Base-by-base conservation (phyloP, 2,113 vertebrate genomes). In the Dasyprocta punctata region DNA sequence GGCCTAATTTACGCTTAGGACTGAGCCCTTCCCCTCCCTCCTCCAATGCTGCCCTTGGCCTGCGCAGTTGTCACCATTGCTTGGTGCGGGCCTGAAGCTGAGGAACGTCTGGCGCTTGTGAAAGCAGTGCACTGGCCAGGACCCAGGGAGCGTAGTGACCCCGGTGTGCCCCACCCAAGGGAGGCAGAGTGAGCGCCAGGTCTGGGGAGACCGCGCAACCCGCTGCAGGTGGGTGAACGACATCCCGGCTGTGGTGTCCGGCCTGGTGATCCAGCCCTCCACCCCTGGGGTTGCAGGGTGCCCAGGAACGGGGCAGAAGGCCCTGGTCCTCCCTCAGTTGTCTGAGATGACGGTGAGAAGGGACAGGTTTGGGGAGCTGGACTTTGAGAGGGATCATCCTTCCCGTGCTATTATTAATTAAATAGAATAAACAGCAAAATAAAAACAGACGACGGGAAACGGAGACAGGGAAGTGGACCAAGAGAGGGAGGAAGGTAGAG, bases 271-370 rank as follows among this genome's bases (percentile, higher is more conserved):
- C n/a, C n/a, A n/a, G n/a, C n/a, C n/a, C 24, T 6, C 24, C 1
- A 3, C 9, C 14, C 41, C 44, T 16, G 7, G 26, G 44, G 44
- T 7, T 3, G 6, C 44, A 30, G 6, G 4, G 13, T 1, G 44
- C 73, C 36, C 38, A 38, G 56, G 61, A 11, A 61, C 0, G 22
- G 9, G 75, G 13, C 41, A 67, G 30, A 0, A 2, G 2, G 38
- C 82, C 73, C 85, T 58, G 54, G 81, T 56, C 24, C 61, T 80
- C 47, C 47, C 26, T 36, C 9, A 47, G 22, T 75, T 33, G 22
- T 65, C 54, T 75, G 69, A 75, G 47, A 71, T 36, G 69, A 81
- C 7, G 30, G 33, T 10, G 33, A 22, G 13, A 83, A 56, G n/a
- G 4, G 8, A 30, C 16, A 78, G 33, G 36, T 11, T 3, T 20